phyloP scores from a whole-genome alignment of 2,888 invertebrate species.

The Latheticus oryzae region DNA sequence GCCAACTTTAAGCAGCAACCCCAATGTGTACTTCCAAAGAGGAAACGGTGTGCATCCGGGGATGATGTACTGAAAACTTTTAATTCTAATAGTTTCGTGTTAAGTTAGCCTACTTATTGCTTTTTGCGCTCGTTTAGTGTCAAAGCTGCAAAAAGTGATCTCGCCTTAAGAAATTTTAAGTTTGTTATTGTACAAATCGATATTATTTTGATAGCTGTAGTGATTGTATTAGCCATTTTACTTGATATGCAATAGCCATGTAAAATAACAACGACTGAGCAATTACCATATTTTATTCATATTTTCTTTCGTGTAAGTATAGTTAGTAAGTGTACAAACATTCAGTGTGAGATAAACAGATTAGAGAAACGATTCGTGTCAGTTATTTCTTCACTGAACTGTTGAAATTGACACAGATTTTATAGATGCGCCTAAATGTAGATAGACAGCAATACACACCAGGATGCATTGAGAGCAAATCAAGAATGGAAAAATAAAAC shows the following conservation, averaged over 20 bases:
- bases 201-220: constrained; percentile 26
- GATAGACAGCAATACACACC: constrained; percentile 11
- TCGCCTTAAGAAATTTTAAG: constrained; percentile 15
- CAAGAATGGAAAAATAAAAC: no score
- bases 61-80: constrained; percentile 82
- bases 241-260: constrained; percentile 39
- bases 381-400: constrained; percentile 2
- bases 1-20: constrained; percentile 88
- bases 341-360: constrained; percentile 36
- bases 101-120: constrained; percentile 30
- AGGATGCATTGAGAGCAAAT: no score
- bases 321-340: constrained; percentile 36
- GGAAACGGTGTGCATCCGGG: constrained; percentile 85
- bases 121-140: constrained; percentile 23
- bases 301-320: constrained; percentile 31
- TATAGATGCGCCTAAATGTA: background rate
- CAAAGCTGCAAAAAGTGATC: constrained; percentile 26
- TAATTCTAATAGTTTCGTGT: constrained; percentile 10
- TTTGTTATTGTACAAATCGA: constrained; percentile 34
- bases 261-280: constrained; percentile 44
- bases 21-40: constrained; percentile 91
- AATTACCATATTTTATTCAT: constrained; percentile 38
- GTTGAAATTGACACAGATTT: constrained; percentile 5
- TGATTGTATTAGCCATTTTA: constrained; percentile 32
- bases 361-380: constrained; percentile 3